A percentile compares a stretch with the other conserved stretches of the same genome.
phyloP scores from a whole-genome alignment of 2,888 invertebrate species.

The Erebia epiphron region DNA sequence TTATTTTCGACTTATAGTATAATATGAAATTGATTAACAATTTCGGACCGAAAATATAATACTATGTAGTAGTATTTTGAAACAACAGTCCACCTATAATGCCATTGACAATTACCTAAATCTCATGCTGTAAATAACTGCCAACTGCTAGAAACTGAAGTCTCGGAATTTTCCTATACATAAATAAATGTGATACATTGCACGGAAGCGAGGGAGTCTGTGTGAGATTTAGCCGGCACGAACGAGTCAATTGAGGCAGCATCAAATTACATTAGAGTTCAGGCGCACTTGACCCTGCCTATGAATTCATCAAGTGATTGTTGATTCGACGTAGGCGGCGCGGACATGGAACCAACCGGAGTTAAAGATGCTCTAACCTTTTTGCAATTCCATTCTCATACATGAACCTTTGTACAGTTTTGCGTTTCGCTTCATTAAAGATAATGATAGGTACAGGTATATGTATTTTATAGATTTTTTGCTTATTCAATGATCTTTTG shows the following conservation, averaged over 20 bases:
- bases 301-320: slow-evolving; percentile 39
- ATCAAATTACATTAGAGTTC: slow-evolving; percentile 65
- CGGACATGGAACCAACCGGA: slow-evolving; percentile 21
- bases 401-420: neutral
- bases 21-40: too few species aligned
- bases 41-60: too few species aligned
- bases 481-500: neutral
- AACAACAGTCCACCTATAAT: too few species aligned
- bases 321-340: slow-evolving; percentile 34
- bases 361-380: slow-evolving; percentile 22
- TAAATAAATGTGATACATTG: slow-evolving; percentile 21
- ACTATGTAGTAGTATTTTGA: too few species aligned
- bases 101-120: too few species aligned
- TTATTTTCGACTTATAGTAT: too few species aligned
- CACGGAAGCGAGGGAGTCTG: slow-evolving; percentile 27
- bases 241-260: slow-evolving; percentile 40
- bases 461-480: neutral
- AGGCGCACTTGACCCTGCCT: slow-evolving; percentile 68
- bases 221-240: slow-evolving; percentile 29
- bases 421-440: neutral
- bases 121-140: too few species aligned
- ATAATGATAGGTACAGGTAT: too few species aligned
- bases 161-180: neutral
- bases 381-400: slow-evolving; percentile 18
- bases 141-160: too few species aligned